These are phyloP conservation scores for Poicephalus gulielmi DNA, from an alignment of 2,113 vertebrate species.

Conservation along the genomic window DNA sequence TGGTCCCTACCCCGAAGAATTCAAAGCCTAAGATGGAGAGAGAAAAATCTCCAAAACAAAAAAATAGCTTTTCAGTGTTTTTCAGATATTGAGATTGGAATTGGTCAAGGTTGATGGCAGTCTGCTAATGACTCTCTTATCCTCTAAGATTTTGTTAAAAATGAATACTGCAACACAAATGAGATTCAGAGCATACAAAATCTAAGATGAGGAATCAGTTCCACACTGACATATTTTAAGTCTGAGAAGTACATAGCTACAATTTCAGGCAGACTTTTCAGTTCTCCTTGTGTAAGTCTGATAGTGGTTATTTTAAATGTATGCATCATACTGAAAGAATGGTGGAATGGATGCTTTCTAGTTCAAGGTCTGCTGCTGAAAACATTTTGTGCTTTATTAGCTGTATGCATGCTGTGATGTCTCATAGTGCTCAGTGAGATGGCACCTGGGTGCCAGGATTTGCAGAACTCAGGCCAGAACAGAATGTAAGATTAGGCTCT, in stretches of 20 bases:
- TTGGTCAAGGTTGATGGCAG: neutral
- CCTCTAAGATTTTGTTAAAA: conserved; percentile 14
- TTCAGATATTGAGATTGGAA: neutral
- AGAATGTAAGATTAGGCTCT: conserved; percentile 9
- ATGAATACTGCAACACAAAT: conserved; percentile 1
- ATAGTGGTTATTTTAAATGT: conserved; percentile 39
- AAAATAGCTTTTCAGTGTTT: neutral
- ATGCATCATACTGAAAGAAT: conserved; percentile 16
- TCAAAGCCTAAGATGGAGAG: neutral
- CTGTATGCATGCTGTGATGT: neutral
- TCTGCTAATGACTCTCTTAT: neutral
- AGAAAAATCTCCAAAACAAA: conserved; percentile 13
- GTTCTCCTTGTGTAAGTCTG: neutral
- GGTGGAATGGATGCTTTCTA: conserved; percentile 15
- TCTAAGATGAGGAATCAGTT: conserved; percentile 4
- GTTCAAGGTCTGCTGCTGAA: conserved; percentile 44
- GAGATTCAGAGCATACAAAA: neutral
- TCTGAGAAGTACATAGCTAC: neutral
- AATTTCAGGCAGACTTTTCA: neutral
- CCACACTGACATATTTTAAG: conserved; percentile 26
- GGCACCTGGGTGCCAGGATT: neutral
- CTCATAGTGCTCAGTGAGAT: neutral
- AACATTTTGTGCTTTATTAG: conserved; percentile 56
- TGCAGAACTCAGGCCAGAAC: conserved; percentile 14
- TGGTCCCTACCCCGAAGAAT: neutral